phyloP scores from a whole-genome alignment of 2,888 invertebrate species.

The Cartodere bifasciata region DNA sequence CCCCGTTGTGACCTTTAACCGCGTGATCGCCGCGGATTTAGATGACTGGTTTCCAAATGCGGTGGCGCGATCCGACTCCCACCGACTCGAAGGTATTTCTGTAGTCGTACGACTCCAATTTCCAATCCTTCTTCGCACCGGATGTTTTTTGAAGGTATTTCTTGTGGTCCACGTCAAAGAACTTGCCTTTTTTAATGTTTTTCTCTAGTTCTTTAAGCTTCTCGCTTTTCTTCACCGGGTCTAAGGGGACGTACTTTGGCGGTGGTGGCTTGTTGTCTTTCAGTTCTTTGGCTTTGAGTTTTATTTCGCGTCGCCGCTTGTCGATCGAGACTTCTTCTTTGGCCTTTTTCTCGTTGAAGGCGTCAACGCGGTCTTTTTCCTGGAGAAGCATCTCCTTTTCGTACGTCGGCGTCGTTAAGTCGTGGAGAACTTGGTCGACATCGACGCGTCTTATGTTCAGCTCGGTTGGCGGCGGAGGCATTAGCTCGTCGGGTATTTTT shows the following conservation, averaged over 20 bases:
- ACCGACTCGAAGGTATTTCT: conserved; percentile 32
- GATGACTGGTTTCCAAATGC: conserved; percentile 31
- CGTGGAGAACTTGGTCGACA: conserved; percentile 19
- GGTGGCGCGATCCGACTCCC: conserved; percentile 33
- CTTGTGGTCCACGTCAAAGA: conserved; percentile 31
- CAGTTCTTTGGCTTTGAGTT: conserved; percentile 25
- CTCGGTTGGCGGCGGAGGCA: conserved; percentile 10
- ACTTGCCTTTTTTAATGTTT: conserved; percentile 31
- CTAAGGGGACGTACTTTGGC: conserved; percentile 29
- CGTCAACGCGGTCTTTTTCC: conserved; percentile 30
- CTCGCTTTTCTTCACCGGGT: conserved; percentile 31
- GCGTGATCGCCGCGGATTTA: conserved; percentile 17
- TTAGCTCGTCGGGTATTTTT: conserved; percentile 17
- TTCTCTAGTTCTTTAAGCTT: conserved; percentile 30
- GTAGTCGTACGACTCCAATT: conserved; percentile 26
- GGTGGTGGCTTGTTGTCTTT: conserved; percentile 21
- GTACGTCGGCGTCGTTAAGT: conserved; percentile 24
- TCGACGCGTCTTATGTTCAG: conserved; percentile 13
- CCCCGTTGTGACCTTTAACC: no score
- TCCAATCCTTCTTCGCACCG: conserved; percentile 22
- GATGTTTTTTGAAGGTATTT: conserved; percentile 27
- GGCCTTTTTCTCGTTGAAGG: conserved; percentile 30
- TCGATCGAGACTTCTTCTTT: conserved; percentile 29
- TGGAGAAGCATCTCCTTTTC: conserved; percentile 31
- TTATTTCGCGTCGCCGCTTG: conserved; percentile 28